These are phyloP conservation scores for Babylonia areolata DNA, from an alignment of 1,140 invertebrate genomes.

Conservation along the genomic window DNA sequence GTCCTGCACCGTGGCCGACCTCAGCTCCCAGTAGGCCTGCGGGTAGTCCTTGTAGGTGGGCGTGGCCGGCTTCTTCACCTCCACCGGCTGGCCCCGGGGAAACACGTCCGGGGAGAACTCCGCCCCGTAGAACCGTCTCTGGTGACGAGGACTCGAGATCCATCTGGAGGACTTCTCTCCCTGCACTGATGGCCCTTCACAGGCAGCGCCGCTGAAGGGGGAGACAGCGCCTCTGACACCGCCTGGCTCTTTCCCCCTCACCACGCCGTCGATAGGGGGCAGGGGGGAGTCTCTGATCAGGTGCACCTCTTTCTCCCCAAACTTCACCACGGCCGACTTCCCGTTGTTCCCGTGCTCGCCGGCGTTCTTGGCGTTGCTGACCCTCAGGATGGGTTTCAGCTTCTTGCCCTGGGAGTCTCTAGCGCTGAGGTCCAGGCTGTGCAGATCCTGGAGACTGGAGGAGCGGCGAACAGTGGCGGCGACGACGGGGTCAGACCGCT, in stretches of 20 bases:
- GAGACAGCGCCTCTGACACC: not conserved
- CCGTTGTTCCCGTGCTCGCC: not conserved
- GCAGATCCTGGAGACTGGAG: slow-evolving; percentile 24
- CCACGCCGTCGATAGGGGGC: not conserved
- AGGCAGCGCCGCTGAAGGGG: not conserved
- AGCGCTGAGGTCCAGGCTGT: not conserved
- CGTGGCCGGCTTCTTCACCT: slow-evolving; percentile 15
- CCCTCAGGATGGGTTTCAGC: slow-evolving; percentile 26
- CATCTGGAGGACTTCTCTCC: not conserved
- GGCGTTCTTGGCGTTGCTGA: not conserved
- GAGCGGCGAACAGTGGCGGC: not conserved
- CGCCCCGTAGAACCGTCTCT: not conserved
- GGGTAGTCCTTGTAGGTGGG: slow-evolving; percentile 37
- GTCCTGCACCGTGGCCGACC: slow-evolving; percentile 23
- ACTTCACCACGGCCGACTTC: slow-evolving; percentile 6
- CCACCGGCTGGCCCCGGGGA: slow-evolving; percentile 7
- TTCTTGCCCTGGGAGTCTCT: not conserved
- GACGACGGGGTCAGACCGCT: no score
- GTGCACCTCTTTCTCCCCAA: slow-evolving; percentile 5
- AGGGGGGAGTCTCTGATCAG: slow-evolving; percentile 9
- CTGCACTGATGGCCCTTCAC: no score
- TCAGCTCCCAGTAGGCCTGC: slow-evolving; percentile 33
- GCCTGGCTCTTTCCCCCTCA: not conserved
- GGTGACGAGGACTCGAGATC: not conserved
- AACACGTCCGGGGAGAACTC: not conserved